Base-by-base conservation (phyloP, 2,797 vertebrate species). In the Erithacus rubecula region DNA sequence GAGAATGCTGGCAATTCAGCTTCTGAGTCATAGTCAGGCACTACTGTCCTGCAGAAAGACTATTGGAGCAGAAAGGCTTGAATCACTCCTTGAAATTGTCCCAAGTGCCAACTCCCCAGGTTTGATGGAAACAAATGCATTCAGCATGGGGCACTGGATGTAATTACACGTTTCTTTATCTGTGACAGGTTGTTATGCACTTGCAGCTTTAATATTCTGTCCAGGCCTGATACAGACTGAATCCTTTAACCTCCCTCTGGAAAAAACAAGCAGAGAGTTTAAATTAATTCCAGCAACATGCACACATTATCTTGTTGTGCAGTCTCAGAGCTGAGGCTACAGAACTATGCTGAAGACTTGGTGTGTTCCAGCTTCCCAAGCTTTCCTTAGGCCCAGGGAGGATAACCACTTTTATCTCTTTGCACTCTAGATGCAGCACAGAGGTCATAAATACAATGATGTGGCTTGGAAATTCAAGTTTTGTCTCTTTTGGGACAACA, bases 281-380 rank as follows among this genome's bases (percentile, higher is more conserved):
- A 52, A 64, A 39, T 71, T 83, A 3, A 46, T 84, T 89, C 37
- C 43, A 71, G 18, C 14, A 53, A 41, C 37, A 67, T 72, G 12
- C 3, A 0, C 41, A n/a, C 0, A 2, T 44, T 3, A 0, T 69
- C 39, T 20, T 79, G 29, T 47, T 75, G 21, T 23, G 49, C 43
- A 17, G 14, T 24, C 53, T 74, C n/a, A 30, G 72, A 59, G n/a
- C 27, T 72, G 23, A 77, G 37, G 37, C 37, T 83, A 32, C 51
- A 76, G 62, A 90, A 15, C 6, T 46, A 1, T 43, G 5, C 11
- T 29, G n/a, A 59, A 71, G n/a, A 37, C 12, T 30, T 10, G 22
- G 41, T 17, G 12, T 53, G 11, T 60, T 84, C 27, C 55, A 72
- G 36, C 5, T 86, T 20, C 34, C 34, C 37, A 51, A 39, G 26